Base-by-base conservation (phyloP, 2,113 vertebrate genomes). In the Amblyornis subalaris region DNA sequence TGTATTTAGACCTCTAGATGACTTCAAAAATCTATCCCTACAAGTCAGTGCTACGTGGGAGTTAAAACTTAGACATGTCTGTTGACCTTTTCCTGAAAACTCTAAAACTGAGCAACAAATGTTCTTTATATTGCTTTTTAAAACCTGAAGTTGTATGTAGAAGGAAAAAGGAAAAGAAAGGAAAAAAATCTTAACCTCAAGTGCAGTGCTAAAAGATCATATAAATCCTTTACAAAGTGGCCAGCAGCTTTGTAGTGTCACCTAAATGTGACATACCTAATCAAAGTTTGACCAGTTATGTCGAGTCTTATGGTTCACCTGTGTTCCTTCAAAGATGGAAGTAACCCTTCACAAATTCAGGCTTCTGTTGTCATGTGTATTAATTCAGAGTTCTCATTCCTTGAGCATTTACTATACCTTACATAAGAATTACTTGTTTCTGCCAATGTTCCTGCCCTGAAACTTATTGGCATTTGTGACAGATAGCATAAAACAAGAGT, bases 321-420 rank as follows among this genome's bases (percentile, higher is more conserved):
- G 6, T 73, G 36, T 73, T 58, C 12, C 26, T 73, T 71, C 19
- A 31, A 85, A 70, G 72, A 22, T 48, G 35, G 36, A 90, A 67
- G 66, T 51, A 90, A 58, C 19, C 2, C 12, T 40, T 50, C 35
- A 53, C 16, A n/a, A 57, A 38, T 78, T 72, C 23, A 53, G 22
- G 40, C 53, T 54, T 0, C 0, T 55, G 20, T 62, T 71, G 8
- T 70, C 7, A 5, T 1, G 0, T 79, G 15, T 66, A 31, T 78
- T 48, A 51, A 58, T 42, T 88, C 23, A 55, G 55, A 57, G 5
- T 54, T 82, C 38, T 84, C 8, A 14, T 87, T 91, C 13, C n/a
- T 75, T 89, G 66, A 65, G 22, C 5, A 16, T 19, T 82, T 85
- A 31, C 1, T 3, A 9, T n/a, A 11, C 36, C 89, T 85, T 85